Conservation (phyloP, 2,113 vertebrate genomes). For the Ochotona princeps region DNA sequence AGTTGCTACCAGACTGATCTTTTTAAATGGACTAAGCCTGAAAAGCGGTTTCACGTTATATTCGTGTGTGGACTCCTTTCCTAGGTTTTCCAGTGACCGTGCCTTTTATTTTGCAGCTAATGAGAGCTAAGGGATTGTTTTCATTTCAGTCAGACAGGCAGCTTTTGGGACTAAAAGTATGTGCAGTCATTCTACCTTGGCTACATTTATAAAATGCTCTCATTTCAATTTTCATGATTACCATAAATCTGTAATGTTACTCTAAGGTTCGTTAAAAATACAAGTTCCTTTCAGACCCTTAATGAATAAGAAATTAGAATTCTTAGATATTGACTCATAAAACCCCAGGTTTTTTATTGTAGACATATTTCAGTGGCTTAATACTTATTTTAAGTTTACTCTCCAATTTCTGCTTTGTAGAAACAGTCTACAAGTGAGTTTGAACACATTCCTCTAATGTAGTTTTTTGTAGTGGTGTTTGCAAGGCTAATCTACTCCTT, state of each 20-base stretch:
- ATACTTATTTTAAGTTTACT: not conserved
- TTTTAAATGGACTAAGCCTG: slow-evolving; percentile 21
- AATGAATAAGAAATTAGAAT: slow-evolving; percentile 12
- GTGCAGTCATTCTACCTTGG: not conserved
- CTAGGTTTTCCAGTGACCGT: not conserved
- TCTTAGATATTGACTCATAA: not conserved
- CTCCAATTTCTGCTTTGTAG: not conserved
- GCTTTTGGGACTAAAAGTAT: not conserved
- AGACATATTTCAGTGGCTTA: too few relatives aligned
- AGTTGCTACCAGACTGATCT: not conserved
- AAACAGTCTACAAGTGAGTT: not conserved
- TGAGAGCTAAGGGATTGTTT: not conserved
- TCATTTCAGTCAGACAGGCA: not conserved
- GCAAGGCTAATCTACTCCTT: not conserved
- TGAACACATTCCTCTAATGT: not conserved
- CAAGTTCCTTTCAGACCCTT: slow-evolving; percentile 1
- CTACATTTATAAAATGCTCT: slow-evolving; percentile 37
- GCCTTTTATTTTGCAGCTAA: not conserved
- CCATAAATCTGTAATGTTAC: not conserved
- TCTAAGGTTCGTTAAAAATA: not conserved
- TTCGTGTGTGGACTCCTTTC: not conserved
- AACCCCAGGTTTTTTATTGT: too few relatives aligned
- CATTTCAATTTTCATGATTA: not conserved
- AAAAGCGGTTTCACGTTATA: not conserved
- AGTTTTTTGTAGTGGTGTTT: not conserved